Percentiles rank a stretch among this genome's conserved stretches.
phyloP scores from a whole-genome alignment of 2,888 invertebrate genomes.

The Phymatocera aterrima region DNA sequence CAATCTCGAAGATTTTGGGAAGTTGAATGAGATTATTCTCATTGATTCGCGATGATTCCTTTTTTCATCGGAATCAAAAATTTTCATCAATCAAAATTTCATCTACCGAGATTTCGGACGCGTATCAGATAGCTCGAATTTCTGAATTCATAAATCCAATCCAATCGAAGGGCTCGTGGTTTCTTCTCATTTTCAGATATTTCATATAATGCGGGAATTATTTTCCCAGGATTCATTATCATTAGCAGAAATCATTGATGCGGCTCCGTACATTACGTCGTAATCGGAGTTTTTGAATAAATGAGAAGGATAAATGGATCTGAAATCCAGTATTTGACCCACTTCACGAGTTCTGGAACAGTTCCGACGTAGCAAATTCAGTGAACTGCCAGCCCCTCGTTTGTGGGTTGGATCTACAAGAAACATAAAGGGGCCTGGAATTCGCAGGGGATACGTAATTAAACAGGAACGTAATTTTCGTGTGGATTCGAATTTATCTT shows the following conservation, averaged over 20 bases:
- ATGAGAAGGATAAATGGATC: background rate
- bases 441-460: background rate
- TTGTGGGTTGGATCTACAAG: background rate
- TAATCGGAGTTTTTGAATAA: background rate
- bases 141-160: background rate
- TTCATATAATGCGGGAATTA: background rate
- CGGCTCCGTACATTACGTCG: background rate
- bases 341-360: background rate
- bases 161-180: background rate
- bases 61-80: no score
- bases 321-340: background rate
- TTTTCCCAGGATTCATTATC: background rate
- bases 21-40: background rate
- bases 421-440: background rate
- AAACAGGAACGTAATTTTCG: slow-evolving; percentile 6
- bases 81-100: background rate
- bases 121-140: background rate
- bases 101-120: background rate
- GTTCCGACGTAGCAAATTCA: background rate
- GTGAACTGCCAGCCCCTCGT: background rate
- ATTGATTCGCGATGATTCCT: no score
- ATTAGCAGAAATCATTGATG: background rate
- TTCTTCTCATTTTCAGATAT: background rate
- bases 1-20: background rate
- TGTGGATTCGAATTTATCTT: background rate